Conservation (phyloP, 2,797 vertebrate genomes). For the Hippoglossus hippoglossus region DNA sequence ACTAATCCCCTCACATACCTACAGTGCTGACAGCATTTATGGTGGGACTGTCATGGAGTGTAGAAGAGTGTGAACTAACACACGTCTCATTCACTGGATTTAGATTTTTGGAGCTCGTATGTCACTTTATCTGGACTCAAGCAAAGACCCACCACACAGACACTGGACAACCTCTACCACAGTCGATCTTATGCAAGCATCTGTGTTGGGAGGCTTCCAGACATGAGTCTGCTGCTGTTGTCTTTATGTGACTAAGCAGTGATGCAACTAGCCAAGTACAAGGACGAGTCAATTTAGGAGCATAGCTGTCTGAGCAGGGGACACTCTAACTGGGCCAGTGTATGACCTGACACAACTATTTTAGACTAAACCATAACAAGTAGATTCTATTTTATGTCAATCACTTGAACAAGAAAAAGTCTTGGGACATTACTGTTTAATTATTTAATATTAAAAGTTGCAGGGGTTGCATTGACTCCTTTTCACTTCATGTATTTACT, state of each 20-base stretch:
- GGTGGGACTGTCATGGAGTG: background rate
- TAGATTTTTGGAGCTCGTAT: background rate
- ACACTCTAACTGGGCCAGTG: background rate
- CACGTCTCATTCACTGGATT: background rate
- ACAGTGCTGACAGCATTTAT: background rate
- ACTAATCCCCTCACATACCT: background rate
- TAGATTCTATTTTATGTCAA: too few species aligned
- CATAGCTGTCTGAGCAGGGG: background rate
- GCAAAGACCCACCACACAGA: slow-evolving; percentile 7
- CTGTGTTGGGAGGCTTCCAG: slow-evolving; percentile 15
- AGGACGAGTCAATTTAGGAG: background rate
- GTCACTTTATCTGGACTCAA: slow-evolving; percentile 9
- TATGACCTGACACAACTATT: too few species aligned
- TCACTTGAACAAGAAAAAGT: too few species aligned
- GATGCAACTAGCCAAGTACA: background rate
- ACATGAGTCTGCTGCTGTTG: slow-evolving; percentile 12
- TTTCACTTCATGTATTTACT: too few species aligned
- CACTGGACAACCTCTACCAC: slow-evolving; percentile 12
- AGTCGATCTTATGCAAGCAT: slow-evolving; percentile 34
- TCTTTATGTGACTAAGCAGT: slow-evolving; percentile 30
- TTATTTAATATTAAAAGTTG: too few species aligned
- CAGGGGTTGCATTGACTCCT: too few species aligned
- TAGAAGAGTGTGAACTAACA: too few species aligned
- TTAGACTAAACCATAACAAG: too few species aligned
- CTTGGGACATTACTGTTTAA: too few species aligned